Conservation (phyloP, 1,140 invertebrate genomes). For the Centruroides sculpturatus region DNA sequence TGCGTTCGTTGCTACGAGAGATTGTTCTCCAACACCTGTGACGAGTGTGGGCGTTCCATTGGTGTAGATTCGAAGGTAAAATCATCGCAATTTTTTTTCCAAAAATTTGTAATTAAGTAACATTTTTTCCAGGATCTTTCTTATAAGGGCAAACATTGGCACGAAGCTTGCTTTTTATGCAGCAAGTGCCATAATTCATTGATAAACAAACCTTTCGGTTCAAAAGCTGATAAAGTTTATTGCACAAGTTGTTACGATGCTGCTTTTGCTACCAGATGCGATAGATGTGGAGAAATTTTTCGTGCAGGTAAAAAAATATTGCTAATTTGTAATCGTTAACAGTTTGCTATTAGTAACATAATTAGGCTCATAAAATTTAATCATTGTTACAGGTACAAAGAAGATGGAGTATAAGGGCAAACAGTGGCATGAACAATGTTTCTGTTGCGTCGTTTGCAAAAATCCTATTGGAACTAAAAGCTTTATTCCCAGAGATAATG, state of each 20-base stretch:
- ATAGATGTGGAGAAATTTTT: slow-evolving; percentile 97
- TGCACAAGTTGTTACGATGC: slow-evolving; percentile 98
- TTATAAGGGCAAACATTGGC: slow-evolving; percentile 99
- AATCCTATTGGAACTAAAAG: slow-evolving; percentile 96
- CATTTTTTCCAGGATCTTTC: slow-evolving; percentile 71
- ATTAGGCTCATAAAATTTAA: background rate
- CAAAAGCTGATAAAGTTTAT: slow-evolving; percentile 37
- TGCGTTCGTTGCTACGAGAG: slow-evolving; percentile 99
- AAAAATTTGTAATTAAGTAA: background rate
- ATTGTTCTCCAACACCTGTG: slow-evolving; percentile 94
- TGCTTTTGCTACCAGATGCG: slow-evolving; percentile 95
- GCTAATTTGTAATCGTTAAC: background rate
- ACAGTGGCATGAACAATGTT: slow-evolving; percentile 99
- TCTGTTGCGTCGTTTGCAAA: slow-evolving; percentile 97
- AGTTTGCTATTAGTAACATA: too few species aligned
- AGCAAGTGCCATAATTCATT: slow-evolving; percentile 91
- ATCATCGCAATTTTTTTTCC: slow-evolving; percentile 14
- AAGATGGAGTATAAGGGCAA: slow-evolving; percentile 99
- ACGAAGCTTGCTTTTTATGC: slow-evolving; percentile 98
- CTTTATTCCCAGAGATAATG: slow-evolving; percentile 96
- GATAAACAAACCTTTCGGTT: slow-evolving; percentile 95
- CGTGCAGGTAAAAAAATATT: slow-evolving; percentile 66
- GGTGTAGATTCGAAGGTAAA: slow-evolving; percentile 98
- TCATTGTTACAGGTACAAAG: slow-evolving; percentile 49
- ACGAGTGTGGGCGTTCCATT: slow-evolving; percentile 95